Conservation (phyloP, 2,888 invertebrate species). For the Dilophus febrilis region DNA sequence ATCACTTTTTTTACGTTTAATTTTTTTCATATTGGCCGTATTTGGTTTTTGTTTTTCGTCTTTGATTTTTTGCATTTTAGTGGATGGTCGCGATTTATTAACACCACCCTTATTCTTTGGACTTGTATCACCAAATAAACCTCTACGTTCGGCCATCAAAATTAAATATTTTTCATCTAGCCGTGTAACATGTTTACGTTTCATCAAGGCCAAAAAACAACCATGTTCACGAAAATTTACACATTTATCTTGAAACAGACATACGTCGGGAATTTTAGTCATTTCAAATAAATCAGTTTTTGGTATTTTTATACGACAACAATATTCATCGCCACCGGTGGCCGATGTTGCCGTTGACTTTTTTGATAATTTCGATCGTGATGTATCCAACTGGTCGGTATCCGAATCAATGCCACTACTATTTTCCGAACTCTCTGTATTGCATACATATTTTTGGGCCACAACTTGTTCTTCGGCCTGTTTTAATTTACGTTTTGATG, state of each 20-base stretch:
- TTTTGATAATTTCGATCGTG: neutral
- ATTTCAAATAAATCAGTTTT: conserved; percentile 41
- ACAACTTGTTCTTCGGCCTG: neutral
- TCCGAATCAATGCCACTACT: conserved; percentile 1
- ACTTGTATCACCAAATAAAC: conserved; percentile 46
- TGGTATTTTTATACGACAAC: conserved; percentile 7
- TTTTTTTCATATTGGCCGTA: neutral
- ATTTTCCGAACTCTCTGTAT: neutral
- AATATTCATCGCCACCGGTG: conserved; percentile 4
- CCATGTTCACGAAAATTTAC: conserved; percentile 32
- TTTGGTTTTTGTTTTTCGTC: conserved; percentile 1
- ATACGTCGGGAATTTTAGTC: conserved; percentile 39
- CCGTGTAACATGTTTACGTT: conserved; percentile 46
- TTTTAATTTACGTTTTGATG: neutral
- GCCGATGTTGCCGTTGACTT: neutral
- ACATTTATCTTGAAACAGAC: conserved; percentile 34
- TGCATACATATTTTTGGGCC: neutral
- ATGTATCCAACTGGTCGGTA: neutral
- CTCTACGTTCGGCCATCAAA: conserved; percentile 62
- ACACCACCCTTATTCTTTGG: conserved; percentile 30
- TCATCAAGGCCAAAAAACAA: conserved; percentile 41
- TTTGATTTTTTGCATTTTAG: conserved; percentile 3
- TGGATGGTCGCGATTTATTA: conserved; percentile 20
- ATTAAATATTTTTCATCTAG: conserved; percentile 73
- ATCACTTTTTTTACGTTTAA: conserved; percentile 9